Percentiles rank a stretch among this genome's conserved stretches.
phyloP scores from a whole-genome alignment of 2,113 vertebrate species.

The Marcusenius ussheri region DNA sequence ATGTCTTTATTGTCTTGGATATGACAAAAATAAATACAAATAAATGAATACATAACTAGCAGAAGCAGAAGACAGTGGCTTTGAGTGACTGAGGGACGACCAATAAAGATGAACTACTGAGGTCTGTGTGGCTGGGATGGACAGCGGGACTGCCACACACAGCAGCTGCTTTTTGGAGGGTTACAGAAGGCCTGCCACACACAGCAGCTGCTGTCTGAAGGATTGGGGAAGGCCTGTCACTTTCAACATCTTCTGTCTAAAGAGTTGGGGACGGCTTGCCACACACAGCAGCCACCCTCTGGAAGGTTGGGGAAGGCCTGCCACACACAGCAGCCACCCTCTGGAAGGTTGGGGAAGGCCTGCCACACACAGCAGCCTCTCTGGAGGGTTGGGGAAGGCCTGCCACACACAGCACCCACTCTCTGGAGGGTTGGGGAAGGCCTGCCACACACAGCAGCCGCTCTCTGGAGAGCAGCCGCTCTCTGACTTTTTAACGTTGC shows the following conservation, averaged over 20 bases:
- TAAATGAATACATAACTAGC: not conserved
- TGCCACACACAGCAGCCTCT: too few relatives aligned
- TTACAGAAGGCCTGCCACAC: not conserved
- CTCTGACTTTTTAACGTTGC: not conserved
- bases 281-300: not conserved
- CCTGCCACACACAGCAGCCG: too few relatives aligned
- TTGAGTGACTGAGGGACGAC: not conserved
- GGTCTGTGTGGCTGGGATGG: not conserved
- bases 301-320: not conserved
- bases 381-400: too few relatives aligned
- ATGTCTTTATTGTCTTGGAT: slow-evolving; percentile 6
- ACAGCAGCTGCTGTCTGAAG: not conserved
- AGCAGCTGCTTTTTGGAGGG: not conserved
- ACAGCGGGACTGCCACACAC: not conserved
- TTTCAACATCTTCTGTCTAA: not conserved
- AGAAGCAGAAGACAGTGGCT: not conserved
- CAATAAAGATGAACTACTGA: not conserved
- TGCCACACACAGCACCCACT: too few relatives aligned
- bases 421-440: not conserved
- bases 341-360: not conserved
- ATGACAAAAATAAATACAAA: slow-evolving; percentile 11
- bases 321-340: not conserved
- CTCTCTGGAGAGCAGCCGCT: too few relatives aligned
- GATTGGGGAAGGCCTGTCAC: not conserved
- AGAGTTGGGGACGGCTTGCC: not conserved